Evolutionary conservation across 1,140 invertebrate genomes (phyloP), one percentile per base, ranked within the genome.

Genomic region (Papilio helenus): DNA sequence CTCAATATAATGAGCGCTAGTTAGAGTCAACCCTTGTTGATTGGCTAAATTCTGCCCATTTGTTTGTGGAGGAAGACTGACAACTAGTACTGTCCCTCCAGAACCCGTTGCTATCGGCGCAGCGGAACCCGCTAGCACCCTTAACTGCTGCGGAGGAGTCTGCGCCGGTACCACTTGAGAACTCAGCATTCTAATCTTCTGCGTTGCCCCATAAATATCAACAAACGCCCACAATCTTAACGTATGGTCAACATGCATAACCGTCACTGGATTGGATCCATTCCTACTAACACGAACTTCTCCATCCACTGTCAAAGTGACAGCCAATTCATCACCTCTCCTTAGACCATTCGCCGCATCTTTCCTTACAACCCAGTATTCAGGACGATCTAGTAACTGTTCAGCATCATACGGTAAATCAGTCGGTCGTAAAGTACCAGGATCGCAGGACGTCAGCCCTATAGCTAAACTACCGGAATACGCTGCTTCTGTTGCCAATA

Each of bases 281-380:
- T 99, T 99, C 86, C 97, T 97, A 72, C 97, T 97, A 92, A 99
- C 98, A 1, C 91, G 79, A 1, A 99, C 98, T 95, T 99, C 98
- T 10, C 98, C 98, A 82, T 96, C 97, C 79, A 96, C 94, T 0
- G 97, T 97, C 14, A 99, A 95, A 80, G 96, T 97, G 88, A 99
- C 98, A n/a, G 97, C 96, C 7, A 99, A 96, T 92, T 99, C 98
- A 91, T 99, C 99, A 1, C 98, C 98, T 34, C 97, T 96, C 81
- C 97, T 95, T 0, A 98, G 96, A 51, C 96, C 97, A 42, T 97
- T 96, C 0, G 98, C 98, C 2, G 99, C 98, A 89, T 99, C 98
- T 86, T 99, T 98, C 84, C 97, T 97, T 0, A 99, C 98, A 1
- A 99, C 98, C 99, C 99, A 99, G 91, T 99, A 99, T 88, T 99